Percentiles rank a stretch among this genome's conserved stretches.
These are phyloP conservation scores for Prenolepis imparis DNA, from an alignment of 2,888 invertebrate species.

Conservation along the genomic window DNA sequence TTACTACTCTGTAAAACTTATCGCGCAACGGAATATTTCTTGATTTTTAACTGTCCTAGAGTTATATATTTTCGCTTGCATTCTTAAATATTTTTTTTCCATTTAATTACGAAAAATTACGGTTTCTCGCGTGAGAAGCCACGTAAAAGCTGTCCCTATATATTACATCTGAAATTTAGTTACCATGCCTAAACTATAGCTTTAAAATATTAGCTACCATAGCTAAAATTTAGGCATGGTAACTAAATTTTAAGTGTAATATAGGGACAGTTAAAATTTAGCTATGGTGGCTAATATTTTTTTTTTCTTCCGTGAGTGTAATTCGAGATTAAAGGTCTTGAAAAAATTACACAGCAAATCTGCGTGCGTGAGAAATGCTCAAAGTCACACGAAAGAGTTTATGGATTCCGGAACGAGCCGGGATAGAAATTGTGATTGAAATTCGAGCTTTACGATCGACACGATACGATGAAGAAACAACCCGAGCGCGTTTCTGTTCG, in stretches of 20 bases:
- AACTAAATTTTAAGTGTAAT: no score
- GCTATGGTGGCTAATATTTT: no score
- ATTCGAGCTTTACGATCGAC: slow-evolving; percentile 60
- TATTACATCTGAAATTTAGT: no score
- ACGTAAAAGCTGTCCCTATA: no score
- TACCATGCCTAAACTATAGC: no score
- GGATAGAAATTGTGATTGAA: slow-evolving; percentile 64
- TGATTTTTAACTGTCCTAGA: not conserved
- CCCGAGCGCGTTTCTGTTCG: not conserved
- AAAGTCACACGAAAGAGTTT: slow-evolving; percentile 55
- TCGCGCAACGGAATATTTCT: not conserved
- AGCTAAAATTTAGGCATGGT: no score
- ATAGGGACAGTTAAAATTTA: no score
- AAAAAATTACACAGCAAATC: not conserved
- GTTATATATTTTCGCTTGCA: not conserved
- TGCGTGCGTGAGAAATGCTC: slow-evolving; percentile 56
- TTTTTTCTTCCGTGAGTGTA: not conserved
- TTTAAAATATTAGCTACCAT: no score
- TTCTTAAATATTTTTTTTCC: not conserved
- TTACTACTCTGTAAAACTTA: not conserved
- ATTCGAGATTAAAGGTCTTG: slow-evolving; percentile 5
- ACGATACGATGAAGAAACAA: slow-evolving; percentile 40
- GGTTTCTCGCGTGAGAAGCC: not conserved
- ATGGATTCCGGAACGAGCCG: slow-evolving; percentile 44
- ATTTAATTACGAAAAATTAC: not conserved